These are phyloP conservation scores for Sphinx pinastri DNA, from an alignment of 2,888 invertebrate genomes.

Conservation along the genomic window DNA sequence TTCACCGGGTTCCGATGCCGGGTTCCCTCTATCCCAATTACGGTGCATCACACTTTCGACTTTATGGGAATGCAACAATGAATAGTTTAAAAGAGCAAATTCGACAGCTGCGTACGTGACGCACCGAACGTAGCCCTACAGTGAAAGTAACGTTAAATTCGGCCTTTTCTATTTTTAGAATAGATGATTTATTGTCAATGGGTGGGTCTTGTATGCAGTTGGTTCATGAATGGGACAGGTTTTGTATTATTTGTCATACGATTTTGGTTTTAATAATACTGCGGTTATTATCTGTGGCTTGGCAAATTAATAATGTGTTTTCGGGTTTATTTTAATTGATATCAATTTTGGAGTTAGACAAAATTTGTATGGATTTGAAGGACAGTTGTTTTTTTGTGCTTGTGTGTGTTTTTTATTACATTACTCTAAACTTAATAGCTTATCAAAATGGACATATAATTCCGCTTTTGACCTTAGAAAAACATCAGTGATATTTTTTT, in stretches of 20 bases:
- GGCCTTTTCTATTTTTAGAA: slow-evolving; percentile 19
- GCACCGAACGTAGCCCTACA: slow-evolving; percentile 1
- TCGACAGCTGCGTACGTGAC: slow-evolving; percentile 3
- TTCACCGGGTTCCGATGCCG: slow-evolving; percentile 1
- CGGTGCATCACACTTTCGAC: slow-evolving; percentile 12
- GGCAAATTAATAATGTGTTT: too few relatives aligned
- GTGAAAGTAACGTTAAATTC: slow-evolving; percentile 20
- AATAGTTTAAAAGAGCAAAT: background rate
- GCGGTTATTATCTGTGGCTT: too few relatives aligned
- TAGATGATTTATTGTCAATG: slow-evolving; percentile 3
- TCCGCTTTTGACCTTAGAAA: too few relatives aligned
- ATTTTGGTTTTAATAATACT: too few relatives aligned
- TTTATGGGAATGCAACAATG: slow-evolving; percentile 20
- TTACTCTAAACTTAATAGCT: too few relatives aligned
- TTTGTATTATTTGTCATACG: background rate
- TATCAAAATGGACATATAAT: too few relatives aligned
- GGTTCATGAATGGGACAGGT: background rate
- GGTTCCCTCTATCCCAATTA: background rate
- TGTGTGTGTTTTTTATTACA: too few relatives aligned
- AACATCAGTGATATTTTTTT: too few relatives aligned
- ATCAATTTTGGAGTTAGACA: too few relatives aligned
- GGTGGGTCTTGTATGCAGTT: background rate
- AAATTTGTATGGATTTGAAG: too few relatives aligned
- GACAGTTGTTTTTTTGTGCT: too few relatives aligned
- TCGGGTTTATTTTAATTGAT: too few relatives aligned